A percentile compares a stretch with the other conserved stretches of the same genome.
Conservation (phyloP, 2,113 vertebrate genomes). For the Tiliqua scincoides region DNA sequence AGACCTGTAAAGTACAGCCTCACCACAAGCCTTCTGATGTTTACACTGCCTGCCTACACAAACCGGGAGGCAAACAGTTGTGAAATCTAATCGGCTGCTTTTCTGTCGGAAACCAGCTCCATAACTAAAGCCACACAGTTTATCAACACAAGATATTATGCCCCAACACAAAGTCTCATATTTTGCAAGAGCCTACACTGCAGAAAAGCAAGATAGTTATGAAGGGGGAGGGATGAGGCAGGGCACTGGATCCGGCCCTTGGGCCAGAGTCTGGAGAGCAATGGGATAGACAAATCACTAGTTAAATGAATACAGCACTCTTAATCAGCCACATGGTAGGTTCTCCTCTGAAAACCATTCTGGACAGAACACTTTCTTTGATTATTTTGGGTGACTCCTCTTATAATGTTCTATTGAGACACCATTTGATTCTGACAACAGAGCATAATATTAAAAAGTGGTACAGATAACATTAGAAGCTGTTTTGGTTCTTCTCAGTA, state of each 20-base stretch:
- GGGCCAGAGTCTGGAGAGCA: neutral
- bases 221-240: too few relatives aligned
- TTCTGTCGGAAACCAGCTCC: neutral
- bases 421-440: neutral
- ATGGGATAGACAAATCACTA: neutral
- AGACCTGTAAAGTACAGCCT: neutral
- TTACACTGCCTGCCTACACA: neutral
- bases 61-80: neutral
- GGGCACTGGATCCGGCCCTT: too few relatives aligned
- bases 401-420: neutral
- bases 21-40: neutral
- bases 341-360: neutral
- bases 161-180: rapidly evolving
- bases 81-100: neutral
- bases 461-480: neutral
- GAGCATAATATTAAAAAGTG: neutral
- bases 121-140: rapidly evolving
- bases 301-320: neutral
- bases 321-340: neutral
- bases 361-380: neutral
- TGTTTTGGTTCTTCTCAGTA: neutral
- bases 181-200: neutral
- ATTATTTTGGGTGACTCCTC: too few relatives aligned
- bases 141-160: neutral
- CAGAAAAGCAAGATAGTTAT: neutral